Evolutionary conservation across 1,140 invertebrate species (phyloP).

Genomic region (Diabrotica undecimpunctata): DNA sequence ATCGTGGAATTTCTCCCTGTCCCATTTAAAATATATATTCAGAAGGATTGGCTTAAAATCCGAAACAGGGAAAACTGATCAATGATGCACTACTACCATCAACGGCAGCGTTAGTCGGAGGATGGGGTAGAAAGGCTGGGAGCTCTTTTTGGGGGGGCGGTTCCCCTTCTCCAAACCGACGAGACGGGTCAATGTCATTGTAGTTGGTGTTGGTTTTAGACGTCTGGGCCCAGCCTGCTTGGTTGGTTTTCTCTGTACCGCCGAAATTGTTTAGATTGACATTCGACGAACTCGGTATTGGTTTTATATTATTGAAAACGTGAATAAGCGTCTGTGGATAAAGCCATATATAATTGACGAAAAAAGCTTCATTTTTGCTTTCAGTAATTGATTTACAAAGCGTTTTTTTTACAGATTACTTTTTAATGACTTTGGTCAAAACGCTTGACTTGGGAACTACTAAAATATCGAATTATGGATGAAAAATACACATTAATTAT

Average conservation of each 20-base stretch:
- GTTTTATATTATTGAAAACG: too few relatives aligned
- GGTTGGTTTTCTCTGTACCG: not conserved
- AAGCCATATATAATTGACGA: too few relatives aligned
- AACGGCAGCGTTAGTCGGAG: not conserved
- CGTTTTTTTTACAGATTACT: too few relatives aligned
- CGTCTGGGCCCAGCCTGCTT: not conserved
- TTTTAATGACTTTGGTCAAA: too few relatives aligned
- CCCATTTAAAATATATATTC: not conserved
- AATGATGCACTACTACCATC: not conserved
- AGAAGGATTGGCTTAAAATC: not conserved
- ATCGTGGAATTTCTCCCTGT: not conserved
- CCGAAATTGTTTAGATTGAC: not conserved
- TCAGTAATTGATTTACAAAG: too few relatives aligned
- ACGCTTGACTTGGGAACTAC: too few relatives aligned
- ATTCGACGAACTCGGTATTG: too few relatives aligned
- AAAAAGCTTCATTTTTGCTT: too few relatives aligned
- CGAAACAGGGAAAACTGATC: not conserved
- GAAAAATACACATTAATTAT: too few relatives aligned
- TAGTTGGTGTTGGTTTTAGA: not conserved
- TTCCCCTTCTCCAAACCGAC: slow-evolving; percentile 1
- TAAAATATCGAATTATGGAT: too few relatives aligned
- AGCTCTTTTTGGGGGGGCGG: too few relatives aligned
- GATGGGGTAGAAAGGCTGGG: not conserved
- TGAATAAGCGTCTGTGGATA: too few relatives aligned
- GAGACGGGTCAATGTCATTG: slow-evolving; percentile 1